These are phyloP conservation scores for Morbakka virulenta DNA, from an alignment of 30 jellyfish, hydroid and myxozoan genomes.

Conservation along the genomic window DNA sequence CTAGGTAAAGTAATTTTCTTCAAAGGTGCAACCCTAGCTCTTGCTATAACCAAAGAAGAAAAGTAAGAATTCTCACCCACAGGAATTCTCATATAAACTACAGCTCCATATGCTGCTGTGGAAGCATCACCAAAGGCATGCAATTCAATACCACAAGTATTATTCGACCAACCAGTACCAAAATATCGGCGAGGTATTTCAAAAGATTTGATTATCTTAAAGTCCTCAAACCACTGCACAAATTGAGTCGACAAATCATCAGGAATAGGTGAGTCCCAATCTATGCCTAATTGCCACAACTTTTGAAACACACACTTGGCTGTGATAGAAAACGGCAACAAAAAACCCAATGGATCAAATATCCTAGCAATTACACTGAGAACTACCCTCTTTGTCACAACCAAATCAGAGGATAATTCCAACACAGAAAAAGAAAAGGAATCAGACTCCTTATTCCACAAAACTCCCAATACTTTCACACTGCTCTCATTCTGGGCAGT, in stretches of 20 bases:
- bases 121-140: slow-evolving; percentile 21
- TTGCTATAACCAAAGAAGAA: neutral
- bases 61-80: neutral
- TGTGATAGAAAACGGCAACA: neutral
- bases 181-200: neutral
- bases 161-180: neutral
- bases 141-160: neutral
- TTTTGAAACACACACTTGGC: neutral
- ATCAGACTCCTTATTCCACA: neutral
- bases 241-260: neutral
- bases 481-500: neutral
- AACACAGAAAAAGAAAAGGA: neutral
- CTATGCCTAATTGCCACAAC: neutral
- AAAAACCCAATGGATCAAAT: slow-evolving; percentile 4
- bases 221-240: neutral
- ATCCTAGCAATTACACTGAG: neutral
- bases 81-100: neutral
- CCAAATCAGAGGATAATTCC: too few species aligned
- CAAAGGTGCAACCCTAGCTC: neutral
- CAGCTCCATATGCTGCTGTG: neutral
- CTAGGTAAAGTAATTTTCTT: neutral
- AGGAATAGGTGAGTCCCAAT: neutral
- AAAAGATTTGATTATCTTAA: neutral
- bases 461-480: neutral
- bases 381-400: neutral